Evolutionary conservation across 2,797 vertebrate genomes (phyloP).

Genomic region (Columba guinea): DNA sequence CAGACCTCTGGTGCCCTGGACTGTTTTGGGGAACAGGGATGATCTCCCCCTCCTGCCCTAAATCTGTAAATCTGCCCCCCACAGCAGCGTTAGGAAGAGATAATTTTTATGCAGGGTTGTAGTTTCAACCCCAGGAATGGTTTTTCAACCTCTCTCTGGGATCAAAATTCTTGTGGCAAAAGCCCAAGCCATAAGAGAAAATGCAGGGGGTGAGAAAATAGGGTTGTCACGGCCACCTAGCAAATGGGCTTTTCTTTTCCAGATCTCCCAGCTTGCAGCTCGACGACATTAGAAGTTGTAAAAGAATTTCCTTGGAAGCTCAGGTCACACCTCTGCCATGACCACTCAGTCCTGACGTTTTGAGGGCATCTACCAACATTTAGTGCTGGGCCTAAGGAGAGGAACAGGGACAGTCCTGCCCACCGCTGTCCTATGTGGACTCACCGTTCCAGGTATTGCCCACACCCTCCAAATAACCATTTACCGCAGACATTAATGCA

Average conservation of each 20-base stretch:
- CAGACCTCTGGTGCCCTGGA: neutral
- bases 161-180: neutral
- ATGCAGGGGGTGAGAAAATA: neutral
- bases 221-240: fast-evolving
- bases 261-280: neutral
- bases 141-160: neutral
- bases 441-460: neutral
- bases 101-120: fast-evolving
- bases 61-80: neutral
- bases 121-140: neutral
- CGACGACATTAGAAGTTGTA: fast-evolving
- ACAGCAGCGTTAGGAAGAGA: neutral
- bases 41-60: neutral
- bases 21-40: neutral
- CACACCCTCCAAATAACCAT: neutral
- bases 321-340: neutral
- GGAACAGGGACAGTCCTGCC: neutral
- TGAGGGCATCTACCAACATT: fast-evolving
- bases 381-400: fast-evolving
- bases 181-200: neutral
- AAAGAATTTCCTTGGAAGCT: neutral
- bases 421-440: fast-evolving
- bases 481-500: neutral
- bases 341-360: neutral
- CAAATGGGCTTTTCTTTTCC: neutral